Evolutionary conservation across 2,888 invertebrate genomes (phyloP).

Genomic region (Thereva unica): DNA sequence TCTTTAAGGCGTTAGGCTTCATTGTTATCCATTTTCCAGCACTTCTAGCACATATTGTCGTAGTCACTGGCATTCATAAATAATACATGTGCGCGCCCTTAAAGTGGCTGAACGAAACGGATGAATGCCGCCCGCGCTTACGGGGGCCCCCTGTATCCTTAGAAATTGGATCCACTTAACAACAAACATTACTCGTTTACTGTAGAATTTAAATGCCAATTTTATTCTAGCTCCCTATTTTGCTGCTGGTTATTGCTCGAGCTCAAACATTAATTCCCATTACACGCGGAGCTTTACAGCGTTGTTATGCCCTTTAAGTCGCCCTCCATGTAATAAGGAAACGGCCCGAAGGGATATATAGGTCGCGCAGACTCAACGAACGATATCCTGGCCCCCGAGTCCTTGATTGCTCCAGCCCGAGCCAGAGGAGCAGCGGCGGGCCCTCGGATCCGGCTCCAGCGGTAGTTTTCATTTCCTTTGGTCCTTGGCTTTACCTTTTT

Average conservation of each 20-base stretch:
- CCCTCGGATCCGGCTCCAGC: too few relatives aligned
- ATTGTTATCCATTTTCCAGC: too few relatives aligned
- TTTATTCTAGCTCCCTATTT: constrained; percentile 20
- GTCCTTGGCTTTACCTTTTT: neutral
- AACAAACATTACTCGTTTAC: neutral
- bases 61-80: neutral
- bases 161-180: constrained; percentile 31
- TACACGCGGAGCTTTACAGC: constrained; percentile 20
- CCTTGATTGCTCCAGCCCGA: constrained; percentile 19
- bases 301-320: constrained; percentile 21
- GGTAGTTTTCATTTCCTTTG: too few relatives aligned
- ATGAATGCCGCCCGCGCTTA: constrained; percentile 6
- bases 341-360: constrained; percentile 2
- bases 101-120: constrained; percentile 5
- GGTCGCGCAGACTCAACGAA: constrained; percentile 29
- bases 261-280: constrained; percentile 32
- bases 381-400: neutral
- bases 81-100: constrained; percentile 9
- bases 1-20: too few relatives aligned
- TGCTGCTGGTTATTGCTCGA: constrained; percentile 15
- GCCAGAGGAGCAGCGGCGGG: neutral
- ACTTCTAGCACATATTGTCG: neutral
- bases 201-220: constrained; percentile 31
- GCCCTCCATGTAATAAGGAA: constrained; percentile 12
- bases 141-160: neutral